Percentiles rank a stretch among this genome's conserved stretches.
phyloP scores from a whole-genome alignment of 2,113 vertebrate genomes.

The Xiphias gladius region DNA sequence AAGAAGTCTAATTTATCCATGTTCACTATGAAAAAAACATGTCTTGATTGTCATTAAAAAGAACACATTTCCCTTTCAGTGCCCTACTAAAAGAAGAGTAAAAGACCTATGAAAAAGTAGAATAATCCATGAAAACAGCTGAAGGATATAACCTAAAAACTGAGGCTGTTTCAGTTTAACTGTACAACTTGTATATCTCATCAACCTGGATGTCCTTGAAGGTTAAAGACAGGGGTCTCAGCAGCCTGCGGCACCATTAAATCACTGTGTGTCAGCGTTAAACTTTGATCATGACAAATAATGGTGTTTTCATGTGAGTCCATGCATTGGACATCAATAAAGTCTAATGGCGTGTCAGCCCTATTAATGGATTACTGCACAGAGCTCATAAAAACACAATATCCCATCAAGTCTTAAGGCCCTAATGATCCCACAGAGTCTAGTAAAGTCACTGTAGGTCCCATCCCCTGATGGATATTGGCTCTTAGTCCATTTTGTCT shows the following conservation, averaged over 20 bases:
- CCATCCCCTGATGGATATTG: constrained; percentile 71
- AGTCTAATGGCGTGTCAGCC: constrained; percentile 77
- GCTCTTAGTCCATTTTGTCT: constrained; percentile 70
- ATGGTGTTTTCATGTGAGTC: constrained; percentile 76
- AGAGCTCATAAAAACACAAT: constrained; percentile 83
- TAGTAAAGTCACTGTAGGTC: constrained; percentile 75
- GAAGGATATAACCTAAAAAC: constrained; percentile 15
- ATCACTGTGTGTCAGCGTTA: constrained; percentile 72
- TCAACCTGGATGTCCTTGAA: constrained; percentile 69
- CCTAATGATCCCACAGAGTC: constrained; percentile 77
- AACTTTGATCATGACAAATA: constrained; percentile 81
- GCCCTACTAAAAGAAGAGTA: background rate
- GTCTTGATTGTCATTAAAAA: constrained; percentile 13
- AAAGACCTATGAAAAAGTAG: constrained; percentile 9
- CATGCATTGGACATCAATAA: constrained; percentile 79
- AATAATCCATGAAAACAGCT: constrained; percentile 27
- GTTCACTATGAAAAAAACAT: background rate
- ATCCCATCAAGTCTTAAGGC: constrained; percentile 73
- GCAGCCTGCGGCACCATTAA: constrained; percentile 61
- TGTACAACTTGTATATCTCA: constrained; percentile 34
- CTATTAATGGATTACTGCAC: constrained; percentile 80
- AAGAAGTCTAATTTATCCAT: constrained; percentile 41
- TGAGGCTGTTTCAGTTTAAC: constrained; percentile 7
- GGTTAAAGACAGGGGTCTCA: constrained; percentile 59
- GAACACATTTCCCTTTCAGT: constrained; percentile 17